phyloP scores from a whole-genome alignment of 2,113 vertebrate genomes.

The Indicator maculatus region DNA sequence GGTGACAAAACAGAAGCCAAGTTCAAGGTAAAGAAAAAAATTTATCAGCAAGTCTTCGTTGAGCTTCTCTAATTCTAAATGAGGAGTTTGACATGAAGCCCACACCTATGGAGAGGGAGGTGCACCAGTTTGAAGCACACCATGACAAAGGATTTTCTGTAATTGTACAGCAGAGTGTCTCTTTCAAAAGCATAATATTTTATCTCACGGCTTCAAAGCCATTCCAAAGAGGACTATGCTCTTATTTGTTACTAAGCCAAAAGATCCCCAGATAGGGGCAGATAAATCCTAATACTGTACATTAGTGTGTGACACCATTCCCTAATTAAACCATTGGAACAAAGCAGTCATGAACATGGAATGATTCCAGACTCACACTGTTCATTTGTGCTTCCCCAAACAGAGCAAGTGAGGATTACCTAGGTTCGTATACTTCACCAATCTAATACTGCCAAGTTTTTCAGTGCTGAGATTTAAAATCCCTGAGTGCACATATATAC shows the following conservation, averaged over 20 bases:
- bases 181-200: constrained; percentile 11
- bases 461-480: neutral
- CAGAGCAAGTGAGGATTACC: neutral
- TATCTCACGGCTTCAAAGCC: neutral
- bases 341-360: neutral
- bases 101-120: neutral
- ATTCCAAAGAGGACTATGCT: neutral
- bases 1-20: neutral
- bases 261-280: neutral
- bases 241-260: neutral
- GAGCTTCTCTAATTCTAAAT: neutral
- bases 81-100: neutral
- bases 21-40: neutral
- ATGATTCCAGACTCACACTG: neutral
- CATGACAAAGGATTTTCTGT: constrained; percentile 21
- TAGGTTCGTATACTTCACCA: neutral
- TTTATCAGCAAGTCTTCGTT: neutral
- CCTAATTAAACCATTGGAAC: neutral
- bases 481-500: neutral
- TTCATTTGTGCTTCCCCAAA: neutral
- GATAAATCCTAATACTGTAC: neutral
- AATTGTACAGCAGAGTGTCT: constrained; percentile 19
- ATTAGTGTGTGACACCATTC: neutral
- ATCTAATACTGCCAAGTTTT: neutral
- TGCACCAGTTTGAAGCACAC: constrained; percentile 8